Evolutionary conservation across 2,113 vertebrate species (phyloP), one percentile per base, ranked within the genome.

Genomic region (Poeciliopsis turrubarensis): DNA sequence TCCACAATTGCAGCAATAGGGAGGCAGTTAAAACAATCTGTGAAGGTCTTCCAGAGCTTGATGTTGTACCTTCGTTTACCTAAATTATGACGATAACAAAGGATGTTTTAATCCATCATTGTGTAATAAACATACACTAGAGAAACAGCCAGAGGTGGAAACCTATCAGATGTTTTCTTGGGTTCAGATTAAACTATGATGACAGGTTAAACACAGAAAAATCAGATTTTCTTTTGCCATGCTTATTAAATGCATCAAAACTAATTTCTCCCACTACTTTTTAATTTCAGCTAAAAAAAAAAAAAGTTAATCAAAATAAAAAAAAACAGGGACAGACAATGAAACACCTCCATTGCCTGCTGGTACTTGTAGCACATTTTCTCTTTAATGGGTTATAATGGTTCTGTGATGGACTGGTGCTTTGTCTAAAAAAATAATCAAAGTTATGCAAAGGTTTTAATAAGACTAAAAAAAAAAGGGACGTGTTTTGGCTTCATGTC

Each of bases 1-100:
- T 99, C 98, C 77, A 99, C 98, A 89, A 99, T 99, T 86, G 98
- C 98, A 60, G 98, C 96, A 88, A 99, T 99, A 39, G 97, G 98
- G 83, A 99, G 96, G 91, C 98, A 99, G 93, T 99, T 99, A 92
- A 99, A 99, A 92, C 98, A 99, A 90, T 99, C 98, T 75, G 98
- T 99, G 92, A 99, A 99, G 17, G 98, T 99, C 93, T 99, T 99
- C 98, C 98, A 99, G 72, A 99, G 95, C 87, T 99, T 99, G 92
- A 99, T 98, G 79, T 98, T 99, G 81, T 98, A 99, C 92, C 98
- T 95, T 95, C 98, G 95, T 96, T 98, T 99, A 95, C 98, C 98
- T 99, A 85, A 29, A 76, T 76, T 68, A 74, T 51, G 84, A 61
- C 74, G 11, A 79, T 4, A 57, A 47, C 61, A 72, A 15, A 51